Percentiles rank a stretch among this genome's conserved stretches.
phyloP scores from a whole-genome alignment of 2,888 invertebrate species.

The Cephus sareptanus region DNA sequence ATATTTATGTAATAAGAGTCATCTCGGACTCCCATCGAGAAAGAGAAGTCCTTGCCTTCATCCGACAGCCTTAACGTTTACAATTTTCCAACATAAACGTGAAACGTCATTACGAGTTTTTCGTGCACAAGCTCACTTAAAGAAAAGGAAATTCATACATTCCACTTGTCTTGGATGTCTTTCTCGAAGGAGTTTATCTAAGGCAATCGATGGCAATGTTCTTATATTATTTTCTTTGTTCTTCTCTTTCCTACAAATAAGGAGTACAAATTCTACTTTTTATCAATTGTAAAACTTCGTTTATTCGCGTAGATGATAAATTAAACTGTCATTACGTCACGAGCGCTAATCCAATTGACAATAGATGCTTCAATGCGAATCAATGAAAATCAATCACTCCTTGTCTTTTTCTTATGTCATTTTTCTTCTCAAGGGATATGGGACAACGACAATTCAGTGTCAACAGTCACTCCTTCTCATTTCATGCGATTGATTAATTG shows the following conservation, averaged over 20 bases:
- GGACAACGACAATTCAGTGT: not conserved
- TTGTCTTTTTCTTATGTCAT: not conserved
- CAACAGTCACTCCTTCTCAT: not conserved
- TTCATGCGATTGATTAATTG: not conserved
- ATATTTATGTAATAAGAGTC: conserved; percentile 26
- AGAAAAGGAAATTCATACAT: not conserved
- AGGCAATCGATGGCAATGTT: not conserved
- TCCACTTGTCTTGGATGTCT: not conserved
- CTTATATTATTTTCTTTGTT: not conserved
- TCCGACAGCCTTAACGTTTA: not conserved
- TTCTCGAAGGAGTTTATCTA: not conserved
- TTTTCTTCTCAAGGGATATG: not conserved
- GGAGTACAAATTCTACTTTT: no score
- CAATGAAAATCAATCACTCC: not conserved
- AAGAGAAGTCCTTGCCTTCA: not conserved
- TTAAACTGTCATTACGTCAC: no score
- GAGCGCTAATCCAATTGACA: no score
- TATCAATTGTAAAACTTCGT: no score
- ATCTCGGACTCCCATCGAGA: conserved; percentile 4
- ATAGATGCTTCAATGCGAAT: no score
- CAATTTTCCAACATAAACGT: not conserved
- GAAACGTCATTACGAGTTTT: not conserved
- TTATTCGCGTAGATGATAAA: no score
- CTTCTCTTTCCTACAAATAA: no score
- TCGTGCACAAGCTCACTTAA: not conserved